phyloP scores from a whole-genome alignment of 1,140 invertebrate species.

The Drosophila jambulina region DNA sequence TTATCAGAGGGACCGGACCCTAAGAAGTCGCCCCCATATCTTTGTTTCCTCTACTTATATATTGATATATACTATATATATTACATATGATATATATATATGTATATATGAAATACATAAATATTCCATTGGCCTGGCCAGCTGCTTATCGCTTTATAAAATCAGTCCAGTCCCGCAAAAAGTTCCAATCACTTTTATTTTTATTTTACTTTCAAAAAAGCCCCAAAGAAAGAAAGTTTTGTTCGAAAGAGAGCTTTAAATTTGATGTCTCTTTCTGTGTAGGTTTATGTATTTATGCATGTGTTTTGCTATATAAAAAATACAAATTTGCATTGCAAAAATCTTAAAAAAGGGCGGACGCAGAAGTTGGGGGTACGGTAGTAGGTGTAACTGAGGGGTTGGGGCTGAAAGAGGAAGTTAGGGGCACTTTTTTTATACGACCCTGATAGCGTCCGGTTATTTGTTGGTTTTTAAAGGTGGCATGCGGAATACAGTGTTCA shows the following conservation, averaged over 20 bases:
- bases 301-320: conserved; percentile 37
- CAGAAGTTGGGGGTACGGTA: conserved; percentile 1
- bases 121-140: conserved; percentile 57
- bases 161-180: conserved; percentile 49
- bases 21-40: conserved; percentile 22
- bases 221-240: conserved; percentile 67
- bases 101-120: conserved; percentile 35
- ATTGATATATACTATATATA: not conserved
- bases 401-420: conserved; percentile 6
- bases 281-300: conserved; percentile 44
- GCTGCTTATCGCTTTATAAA: conserved; percentile 58
- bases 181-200: conserved; percentile 80
- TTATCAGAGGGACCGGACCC: conserved; percentile 11
- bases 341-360: conserved; percentile 30
- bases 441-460: conserved; percentile 49
- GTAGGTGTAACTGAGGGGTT: not conserved
- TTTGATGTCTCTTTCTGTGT: conserved; percentile 17
- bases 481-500: not conserved
- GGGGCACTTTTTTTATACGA: conserved; percentile 17
- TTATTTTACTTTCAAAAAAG: conserved; percentile 73
- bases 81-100: not conserved
- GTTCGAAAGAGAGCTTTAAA: conserved; percentile 31
- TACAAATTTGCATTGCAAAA: conserved; percentile 75
- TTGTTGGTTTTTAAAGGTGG: conserved; percentile 17
- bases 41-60: conserved; percentile 14